phyloP scores from a whole-genome alignment of 2,113 vertebrate species.

The Potamarius usumacintae region DNA sequence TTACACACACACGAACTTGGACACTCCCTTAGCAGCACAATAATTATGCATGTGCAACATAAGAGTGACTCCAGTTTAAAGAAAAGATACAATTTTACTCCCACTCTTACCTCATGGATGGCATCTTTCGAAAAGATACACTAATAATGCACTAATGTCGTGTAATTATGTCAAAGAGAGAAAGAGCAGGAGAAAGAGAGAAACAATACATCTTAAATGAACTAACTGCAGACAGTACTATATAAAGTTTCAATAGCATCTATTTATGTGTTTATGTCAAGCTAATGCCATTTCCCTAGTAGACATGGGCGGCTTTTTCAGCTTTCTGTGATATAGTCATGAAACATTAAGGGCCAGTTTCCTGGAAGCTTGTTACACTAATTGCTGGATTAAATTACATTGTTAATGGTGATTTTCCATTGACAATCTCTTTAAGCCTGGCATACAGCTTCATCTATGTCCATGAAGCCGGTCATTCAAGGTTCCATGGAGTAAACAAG shows the following conservation, averaged over 20 bases:
- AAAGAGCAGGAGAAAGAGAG: background rate
- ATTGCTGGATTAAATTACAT: constrained; percentile 38
- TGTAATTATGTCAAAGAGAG: constrained; percentile 12
- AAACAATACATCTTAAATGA: constrained; percentile 11
- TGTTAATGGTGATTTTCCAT: constrained; percentile 37
- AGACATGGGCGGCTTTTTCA: constrained; percentile 10
- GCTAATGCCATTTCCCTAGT: constrained; percentile 12
- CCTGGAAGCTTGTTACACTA: constrained; percentile 36
- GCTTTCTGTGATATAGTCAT: constrained; percentile 10
- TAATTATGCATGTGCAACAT: constrained; percentile 13
- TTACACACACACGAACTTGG: background rate
- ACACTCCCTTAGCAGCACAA: background rate
- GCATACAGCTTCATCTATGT: constrained; percentile 24
- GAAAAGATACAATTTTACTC: constrained; percentile 19
- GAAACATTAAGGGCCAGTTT: constrained; percentile 28
- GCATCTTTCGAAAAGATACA: constrained; percentile 1
- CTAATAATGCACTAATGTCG: constrained; percentile 29
- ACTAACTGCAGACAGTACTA: background rate
- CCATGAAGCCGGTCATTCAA: constrained; percentile 1
- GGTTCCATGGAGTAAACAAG: constrained; percentile 18
- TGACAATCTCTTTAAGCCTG: constrained; percentile 38
- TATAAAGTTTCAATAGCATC: constrained; percentile 21
- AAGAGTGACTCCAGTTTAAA: constrained; percentile 13
- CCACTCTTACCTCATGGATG: constrained; percentile 17
- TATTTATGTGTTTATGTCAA: background rate